These are phyloP conservation scores for Chamaea fasciata DNA, from an alignment of 2,113 vertebrate genomes.

Conservation along the genomic window DNA sequence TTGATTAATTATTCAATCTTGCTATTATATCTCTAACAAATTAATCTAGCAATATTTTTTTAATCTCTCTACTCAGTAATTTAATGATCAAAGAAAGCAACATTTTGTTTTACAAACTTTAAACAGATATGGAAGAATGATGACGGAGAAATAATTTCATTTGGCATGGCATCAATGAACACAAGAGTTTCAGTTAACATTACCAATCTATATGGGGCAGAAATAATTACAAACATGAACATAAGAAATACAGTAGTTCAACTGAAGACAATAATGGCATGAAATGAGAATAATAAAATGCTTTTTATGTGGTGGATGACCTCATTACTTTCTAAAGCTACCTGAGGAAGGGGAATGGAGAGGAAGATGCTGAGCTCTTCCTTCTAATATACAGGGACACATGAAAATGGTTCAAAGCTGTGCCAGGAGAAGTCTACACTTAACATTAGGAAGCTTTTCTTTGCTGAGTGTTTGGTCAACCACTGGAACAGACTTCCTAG, in stretches of 20 bases:
- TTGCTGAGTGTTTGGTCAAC: neutral
- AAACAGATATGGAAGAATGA: neutral
- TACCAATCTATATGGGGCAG: neutral
- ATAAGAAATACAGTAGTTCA: neutral
- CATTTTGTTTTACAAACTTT: neutral
- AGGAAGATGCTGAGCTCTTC: neutral
- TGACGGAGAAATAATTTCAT: constrained; percentile 36
- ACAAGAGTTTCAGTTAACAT: neutral
- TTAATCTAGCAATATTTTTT: neutral
- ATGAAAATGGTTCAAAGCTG: neutral
- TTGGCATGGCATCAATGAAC: constrained; percentile 24
- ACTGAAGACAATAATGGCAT: neutral
- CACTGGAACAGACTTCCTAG: neutral
- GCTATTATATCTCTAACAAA: neutral
- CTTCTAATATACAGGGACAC: neutral
- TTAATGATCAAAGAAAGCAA: constrained; percentile 27
- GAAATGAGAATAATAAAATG: neutral
- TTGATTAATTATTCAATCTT: neutral
- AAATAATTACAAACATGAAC: neutral
- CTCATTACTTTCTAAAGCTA: neutral
- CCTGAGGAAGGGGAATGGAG: neutral
- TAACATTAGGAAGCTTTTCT: neutral
- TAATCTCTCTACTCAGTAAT: neutral
- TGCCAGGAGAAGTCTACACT: accelerated
- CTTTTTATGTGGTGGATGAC: neutral